Evolutionary conservation across 1,140 invertebrate genomes (phyloP).

Genomic region (Lepidurus couesii): DNA sequence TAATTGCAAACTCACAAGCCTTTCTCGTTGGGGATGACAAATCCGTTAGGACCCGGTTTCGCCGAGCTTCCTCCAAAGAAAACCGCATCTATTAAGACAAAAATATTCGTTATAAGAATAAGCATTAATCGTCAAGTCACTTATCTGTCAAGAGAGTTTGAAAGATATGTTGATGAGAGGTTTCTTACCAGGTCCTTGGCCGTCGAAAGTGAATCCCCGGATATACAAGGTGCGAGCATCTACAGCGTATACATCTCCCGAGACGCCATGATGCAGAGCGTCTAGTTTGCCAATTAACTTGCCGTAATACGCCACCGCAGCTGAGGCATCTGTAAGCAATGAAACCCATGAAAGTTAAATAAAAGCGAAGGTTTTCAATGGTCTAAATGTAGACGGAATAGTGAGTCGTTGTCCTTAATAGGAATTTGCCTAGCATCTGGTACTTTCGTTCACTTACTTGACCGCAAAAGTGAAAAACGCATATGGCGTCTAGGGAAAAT

Average conservation of each 20-base stretch:
- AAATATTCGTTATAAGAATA: slow-evolving; percentile 33
- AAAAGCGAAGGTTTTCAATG: too few relatives aligned
- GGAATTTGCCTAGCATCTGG: background rate
- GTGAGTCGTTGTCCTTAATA: background rate
- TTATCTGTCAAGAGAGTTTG: background rate
- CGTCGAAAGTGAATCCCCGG: slow-evolving; percentile 81
- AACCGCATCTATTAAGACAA: slow-evolving; percentile 64
- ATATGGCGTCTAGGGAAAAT: background rate
- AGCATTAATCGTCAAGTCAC: background rate
- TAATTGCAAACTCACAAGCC: slow-evolving; percentile 43
- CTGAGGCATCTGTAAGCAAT: slow-evolving; percentile 3
- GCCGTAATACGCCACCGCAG: slow-evolving; percentile 57
- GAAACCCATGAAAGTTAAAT: too few relatives aligned
- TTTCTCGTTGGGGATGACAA: slow-evolving; percentile 70
- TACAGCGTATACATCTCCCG: slow-evolving; percentile 77
- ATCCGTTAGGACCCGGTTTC: slow-evolving; percentile 56
- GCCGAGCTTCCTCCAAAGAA: slow-evolving; percentile 71
- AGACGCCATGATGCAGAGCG: slow-evolving; percentile 71
- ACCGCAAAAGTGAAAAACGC: background rate
- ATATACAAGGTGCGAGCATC: slow-evolving; percentile 79
- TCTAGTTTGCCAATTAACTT: slow-evolving; percentile 69
- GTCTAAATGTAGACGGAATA: background rate
- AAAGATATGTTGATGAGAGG: slow-evolving; percentile 20
- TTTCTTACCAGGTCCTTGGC: slow-evolving; percentile 71
- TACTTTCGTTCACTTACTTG: background rate